phyloP scores from a whole-genome alignment of 2,888 invertebrate genomes.

The Apamea monoglypha region DNA sequence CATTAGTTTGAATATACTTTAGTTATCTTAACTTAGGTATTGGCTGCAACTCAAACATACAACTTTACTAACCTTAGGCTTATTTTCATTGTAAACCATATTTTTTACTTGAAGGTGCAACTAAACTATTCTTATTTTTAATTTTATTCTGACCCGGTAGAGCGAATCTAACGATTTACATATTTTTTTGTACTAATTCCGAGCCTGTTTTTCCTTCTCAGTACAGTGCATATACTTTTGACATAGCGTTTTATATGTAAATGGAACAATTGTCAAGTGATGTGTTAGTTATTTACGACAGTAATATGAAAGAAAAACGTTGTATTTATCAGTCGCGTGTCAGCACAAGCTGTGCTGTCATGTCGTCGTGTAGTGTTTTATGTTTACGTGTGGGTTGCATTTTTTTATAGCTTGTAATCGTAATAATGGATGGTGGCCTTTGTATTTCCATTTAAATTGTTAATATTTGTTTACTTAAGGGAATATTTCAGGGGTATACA shows the following conservation, averaged over 20 bases:
- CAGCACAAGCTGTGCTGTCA: slow-evolving; percentile 15
- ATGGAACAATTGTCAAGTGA: slow-evolving; percentile 4
- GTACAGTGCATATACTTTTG: not conserved
- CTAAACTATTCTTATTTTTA: too few relatives aligned
- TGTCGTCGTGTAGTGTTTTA: slow-evolving; percentile 34
- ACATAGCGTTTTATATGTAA: not conserved
- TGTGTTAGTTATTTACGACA: slow-evolving; percentile 40
- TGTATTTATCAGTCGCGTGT: slow-evolving; percentile 39
- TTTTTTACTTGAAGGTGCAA: not conserved
- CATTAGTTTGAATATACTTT: not conserved
- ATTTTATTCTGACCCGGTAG: not conserved
- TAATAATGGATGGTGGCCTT: slow-evolving; percentile 23
- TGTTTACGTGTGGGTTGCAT: slow-evolving; percentile 30
- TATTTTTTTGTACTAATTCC: not conserved
- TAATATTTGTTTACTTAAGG: not conserved
- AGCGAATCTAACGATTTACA: not conserved
- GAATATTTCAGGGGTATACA: not conserved
- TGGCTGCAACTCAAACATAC: not conserved
- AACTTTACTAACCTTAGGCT: not conserved
- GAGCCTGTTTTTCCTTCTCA: not conserved
- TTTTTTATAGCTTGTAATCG: slow-evolving; percentile 31
- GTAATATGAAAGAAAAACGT: slow-evolving; percentile 35
- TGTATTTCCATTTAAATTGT: slow-evolving; percentile 16
- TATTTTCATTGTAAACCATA: not conserved
- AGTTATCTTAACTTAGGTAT: not conserved